phyloP scores from a whole-genome alignment of 2,797 vertebrate genomes.

The Mergus octosetaceus region DNA sequence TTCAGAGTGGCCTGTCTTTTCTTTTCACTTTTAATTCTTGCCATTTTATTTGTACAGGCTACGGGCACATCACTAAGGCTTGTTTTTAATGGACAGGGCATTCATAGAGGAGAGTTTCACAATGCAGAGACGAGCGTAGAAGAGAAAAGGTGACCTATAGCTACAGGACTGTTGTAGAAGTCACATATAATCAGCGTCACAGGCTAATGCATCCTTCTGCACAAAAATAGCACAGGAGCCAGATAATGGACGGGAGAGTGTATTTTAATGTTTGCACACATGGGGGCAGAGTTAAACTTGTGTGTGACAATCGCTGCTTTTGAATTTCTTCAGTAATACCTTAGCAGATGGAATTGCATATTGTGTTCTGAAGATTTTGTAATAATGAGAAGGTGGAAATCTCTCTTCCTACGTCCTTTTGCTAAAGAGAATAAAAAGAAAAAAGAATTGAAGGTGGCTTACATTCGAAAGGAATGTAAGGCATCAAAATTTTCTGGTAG shows the following conservation, averaged over 20 bases:
- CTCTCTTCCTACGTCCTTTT: neutral
- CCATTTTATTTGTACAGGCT: neutral
- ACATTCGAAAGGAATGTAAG: neutral
- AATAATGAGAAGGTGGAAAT: neutral
- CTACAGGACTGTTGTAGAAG: neutral
- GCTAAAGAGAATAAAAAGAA: neutral
- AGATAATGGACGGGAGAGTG: neutral
- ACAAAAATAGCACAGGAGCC: neutral
- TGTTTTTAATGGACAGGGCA: neutral
- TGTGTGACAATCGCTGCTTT: neutral
- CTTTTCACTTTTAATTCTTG: neutral
- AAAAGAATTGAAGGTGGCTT: neutral
- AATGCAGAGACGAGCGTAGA: neutral
- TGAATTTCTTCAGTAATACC: neutral
- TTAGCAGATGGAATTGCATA: neutral
- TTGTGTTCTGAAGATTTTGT: neutral
- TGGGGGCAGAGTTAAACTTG: conserved; percentile 29
- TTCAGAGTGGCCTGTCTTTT: neutral
- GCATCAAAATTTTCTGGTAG: neutral
- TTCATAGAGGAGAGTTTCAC: neutral
- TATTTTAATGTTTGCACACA: conserved; percentile 29
- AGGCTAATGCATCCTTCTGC: neutral
- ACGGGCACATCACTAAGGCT: neutral
- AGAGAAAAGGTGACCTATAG: neutral
- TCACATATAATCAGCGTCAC: neutral